Percentiles rank a stretch among this genome's conserved stretches.
phyloP scores from a whole-genome alignment of 2,888 invertebrate genomes.

The Erannis defoliaria region DNA sequence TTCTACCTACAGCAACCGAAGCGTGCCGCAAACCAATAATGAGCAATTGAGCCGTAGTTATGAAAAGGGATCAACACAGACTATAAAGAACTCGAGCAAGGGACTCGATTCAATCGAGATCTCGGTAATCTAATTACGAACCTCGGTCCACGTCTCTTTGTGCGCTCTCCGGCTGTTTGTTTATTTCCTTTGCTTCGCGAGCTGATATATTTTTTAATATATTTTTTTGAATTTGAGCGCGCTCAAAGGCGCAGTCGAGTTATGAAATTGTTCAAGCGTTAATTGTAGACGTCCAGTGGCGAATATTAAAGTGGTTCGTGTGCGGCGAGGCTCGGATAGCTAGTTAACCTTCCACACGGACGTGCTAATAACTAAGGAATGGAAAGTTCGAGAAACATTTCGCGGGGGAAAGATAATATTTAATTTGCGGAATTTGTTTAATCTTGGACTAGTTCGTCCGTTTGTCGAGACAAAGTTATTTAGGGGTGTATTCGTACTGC shows the following conservation, averaged over 20 bases:
- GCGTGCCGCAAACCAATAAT: constrained; percentile 1
- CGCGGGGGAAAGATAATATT: constrained; percentile 71
- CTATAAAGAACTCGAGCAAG: constrained; percentile 62
- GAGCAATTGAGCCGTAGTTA: constrained; percentile 19
- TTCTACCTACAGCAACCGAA: background rate
- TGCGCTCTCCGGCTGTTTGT: constrained; percentile 63
- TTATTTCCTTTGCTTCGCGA: constrained; percentile 66
- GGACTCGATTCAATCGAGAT: constrained; percentile 56
- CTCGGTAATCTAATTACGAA: constrained; percentile 78
- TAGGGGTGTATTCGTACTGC: no score
- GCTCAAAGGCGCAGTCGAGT: constrained; percentile 83
- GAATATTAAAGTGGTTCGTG: constrained; percentile 81
- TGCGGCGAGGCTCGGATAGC: constrained; percentile 67
- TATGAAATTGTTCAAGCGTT: constrained; percentile 85
- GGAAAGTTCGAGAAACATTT: constrained; percentile 59
- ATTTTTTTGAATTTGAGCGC: constrained; percentile 65
- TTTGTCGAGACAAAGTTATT: no score
- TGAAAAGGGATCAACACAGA: constrained; percentile 57
- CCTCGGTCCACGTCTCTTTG: constrained; percentile 62
- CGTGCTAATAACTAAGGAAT: constrained; percentile 47
- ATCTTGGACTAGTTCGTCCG: background rate
- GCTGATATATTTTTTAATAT: constrained; percentile 73
- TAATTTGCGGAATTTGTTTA: constrained; percentile 64
- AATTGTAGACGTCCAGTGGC: constrained; percentile 83
- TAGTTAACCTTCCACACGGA: constrained; percentile 73